A percentile compares a stretch with the other conserved stretches of the same genome.
Conservation (phyloP, 1,140 invertebrate species). For the Antheraea pernyi region DNA sequence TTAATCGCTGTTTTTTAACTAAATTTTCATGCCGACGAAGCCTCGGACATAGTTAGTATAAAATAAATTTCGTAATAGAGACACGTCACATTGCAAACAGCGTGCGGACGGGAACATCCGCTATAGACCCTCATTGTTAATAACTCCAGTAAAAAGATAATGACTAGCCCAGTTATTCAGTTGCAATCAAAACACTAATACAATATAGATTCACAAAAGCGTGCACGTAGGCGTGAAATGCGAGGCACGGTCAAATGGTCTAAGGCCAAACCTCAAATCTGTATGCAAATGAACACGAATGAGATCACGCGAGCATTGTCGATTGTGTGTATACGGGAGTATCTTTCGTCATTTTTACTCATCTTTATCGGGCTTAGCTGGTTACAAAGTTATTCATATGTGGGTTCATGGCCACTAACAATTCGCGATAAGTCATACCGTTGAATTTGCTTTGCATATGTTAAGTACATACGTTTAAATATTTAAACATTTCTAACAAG, state of each 20-base stretch:
- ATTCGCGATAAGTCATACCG: too few relatives aligned
- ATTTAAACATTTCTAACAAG: too few relatives aligned
- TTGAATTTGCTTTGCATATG: too few relatives aligned
- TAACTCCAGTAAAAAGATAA: constrained; percentile 1
- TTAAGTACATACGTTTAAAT: too few relatives aligned
- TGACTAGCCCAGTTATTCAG: neutral
- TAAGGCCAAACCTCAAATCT: constrained; percentile 36
- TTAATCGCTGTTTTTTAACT: too few relatives aligned
- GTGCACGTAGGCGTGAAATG: constrained; percentile 20
- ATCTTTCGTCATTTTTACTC: neutral
- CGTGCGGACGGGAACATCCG: too few relatives aligned
- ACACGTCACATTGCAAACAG: too few relatives aligned
- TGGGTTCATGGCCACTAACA: neutral
- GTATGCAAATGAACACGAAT: constrained; percentile 50
- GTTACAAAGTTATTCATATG: neutral
- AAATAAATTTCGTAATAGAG: too few relatives aligned
- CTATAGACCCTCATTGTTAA: neutral
- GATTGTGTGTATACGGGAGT: neutral
- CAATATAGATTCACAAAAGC: neutral
- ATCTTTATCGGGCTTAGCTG: neutral
- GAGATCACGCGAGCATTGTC: constrained; percentile 48
- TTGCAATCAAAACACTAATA: constrained; percentile 5
- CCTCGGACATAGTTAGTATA: too few relatives aligned
- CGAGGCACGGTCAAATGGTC: constrained; percentile 20
- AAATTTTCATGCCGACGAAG: too few relatives aligned